phyloP scores from a whole-genome alignment of 2,888 invertebrate genomes.

The Thecocarcelia acutangulata region DNA sequence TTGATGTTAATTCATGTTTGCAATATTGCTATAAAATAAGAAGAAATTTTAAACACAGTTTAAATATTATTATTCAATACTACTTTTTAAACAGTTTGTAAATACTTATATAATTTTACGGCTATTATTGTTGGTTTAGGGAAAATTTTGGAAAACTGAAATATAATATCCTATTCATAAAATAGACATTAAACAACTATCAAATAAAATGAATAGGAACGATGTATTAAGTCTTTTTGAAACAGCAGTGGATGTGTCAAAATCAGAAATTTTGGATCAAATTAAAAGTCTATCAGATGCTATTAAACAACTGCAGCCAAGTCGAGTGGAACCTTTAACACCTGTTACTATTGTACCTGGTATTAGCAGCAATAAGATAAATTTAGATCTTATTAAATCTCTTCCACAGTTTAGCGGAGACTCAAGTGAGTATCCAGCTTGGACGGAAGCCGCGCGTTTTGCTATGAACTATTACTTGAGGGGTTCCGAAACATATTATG shows the following conservation, averaged over 20 bases:
- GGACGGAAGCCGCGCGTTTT: slow-evolving; percentile 16
- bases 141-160: not conserved
- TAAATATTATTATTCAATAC: no score
- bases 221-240: slow-evolving; percentile 15
- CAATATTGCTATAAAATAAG: not conserved
- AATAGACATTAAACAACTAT: not conserved
- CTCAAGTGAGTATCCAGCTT: slow-evolving; percentile 2
- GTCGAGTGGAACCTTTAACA: slow-evolving; percentile 7
- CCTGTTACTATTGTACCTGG: not conserved
- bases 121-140: not conserved
- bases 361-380: not conserved
- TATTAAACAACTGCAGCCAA: slow-evolving; percentile 6
- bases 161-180: not conserved
- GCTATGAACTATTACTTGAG: slow-evolving; percentile 8
- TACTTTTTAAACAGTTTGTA: no score
- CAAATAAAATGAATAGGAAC: slow-evolving; percentile 26
- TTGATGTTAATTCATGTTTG: not conserved
- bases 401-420: slow-evolving; percentile 6
- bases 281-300: not conserved
- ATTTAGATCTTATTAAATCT: slow-evolving; percentile 21
- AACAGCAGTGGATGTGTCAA: slow-evolving; percentile 2
- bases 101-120: no score
- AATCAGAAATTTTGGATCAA: slow-evolving; percentile 20
- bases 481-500: slow-evolving; percentile 39
- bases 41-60: no score